Conservation (phyloP, 2,797 vertebrate species). For the Rhabdomys pumilio region DNA sequence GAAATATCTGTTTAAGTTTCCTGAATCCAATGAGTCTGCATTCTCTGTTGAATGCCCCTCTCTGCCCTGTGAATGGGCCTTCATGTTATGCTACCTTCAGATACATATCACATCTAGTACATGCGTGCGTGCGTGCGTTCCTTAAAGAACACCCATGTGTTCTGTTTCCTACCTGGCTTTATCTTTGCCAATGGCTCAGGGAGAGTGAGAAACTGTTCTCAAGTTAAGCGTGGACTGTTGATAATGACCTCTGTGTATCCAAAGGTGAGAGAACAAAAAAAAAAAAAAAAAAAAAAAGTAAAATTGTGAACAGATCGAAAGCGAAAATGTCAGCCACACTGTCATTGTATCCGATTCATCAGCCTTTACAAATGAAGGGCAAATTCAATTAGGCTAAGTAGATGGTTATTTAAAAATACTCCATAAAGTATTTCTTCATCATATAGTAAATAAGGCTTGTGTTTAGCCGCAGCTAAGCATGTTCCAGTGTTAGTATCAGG, state of each 20-base stretch:
- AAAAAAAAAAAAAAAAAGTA: neutral
- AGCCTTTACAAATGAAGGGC: slow-evolving; percentile 84
- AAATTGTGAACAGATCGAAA: slow-evolving; percentile 69
- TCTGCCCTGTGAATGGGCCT: slow-evolving; percentile 69
- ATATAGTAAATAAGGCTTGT: slow-evolving; percentile 87
- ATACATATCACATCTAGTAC: slow-evolving; percentile 19
- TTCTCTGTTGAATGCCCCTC: slow-evolving; percentile 69
- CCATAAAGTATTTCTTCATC: slow-evolving; percentile 87
- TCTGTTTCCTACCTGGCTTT: slow-evolving; percentile 67
- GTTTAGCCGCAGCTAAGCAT: slow-evolving; percentile 89
- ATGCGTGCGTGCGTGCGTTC: slow-evolving; percentile 32
- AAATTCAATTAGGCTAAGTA: slow-evolving; percentile 90
- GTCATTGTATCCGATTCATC: slow-evolving; percentile 77
- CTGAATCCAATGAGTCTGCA: neutral
- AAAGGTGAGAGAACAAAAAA: slow-evolving; percentile 66
- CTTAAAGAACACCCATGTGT: slow-evolving; percentile 67
- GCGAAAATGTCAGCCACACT: slow-evolving; percentile 75
- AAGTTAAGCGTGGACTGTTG: slow-evolving; percentile 79
- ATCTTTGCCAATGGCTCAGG: slow-evolving; percentile 75
- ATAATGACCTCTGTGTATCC: slow-evolving; percentile 84
- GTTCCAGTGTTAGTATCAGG: slow-evolving; percentile 85
- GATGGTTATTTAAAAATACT: slow-evolving; percentile 88
- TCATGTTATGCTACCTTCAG: slow-evolving; percentile 37
- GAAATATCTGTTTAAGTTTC: slow-evolving; percentile 70
- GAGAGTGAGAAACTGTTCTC: slow-evolving; percentile 81